Conservation (phyloP, 2,113 vertebrate genomes). For the Drymodes brunneopygia region DNA sequence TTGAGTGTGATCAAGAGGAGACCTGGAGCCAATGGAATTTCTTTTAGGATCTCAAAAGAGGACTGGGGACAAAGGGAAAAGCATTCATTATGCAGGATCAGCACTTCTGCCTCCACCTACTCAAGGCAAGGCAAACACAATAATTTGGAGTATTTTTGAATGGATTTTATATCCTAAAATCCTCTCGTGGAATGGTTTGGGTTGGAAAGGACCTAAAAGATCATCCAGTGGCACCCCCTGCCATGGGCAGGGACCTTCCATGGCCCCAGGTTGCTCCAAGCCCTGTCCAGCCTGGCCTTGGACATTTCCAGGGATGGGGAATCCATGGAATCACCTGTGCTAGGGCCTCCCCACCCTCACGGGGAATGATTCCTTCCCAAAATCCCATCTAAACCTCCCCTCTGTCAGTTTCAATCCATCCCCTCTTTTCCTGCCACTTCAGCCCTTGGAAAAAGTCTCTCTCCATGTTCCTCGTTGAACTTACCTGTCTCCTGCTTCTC, state of each 20-base stretch:
- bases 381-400: not conserved
- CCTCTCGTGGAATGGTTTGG: rapidly evolving
- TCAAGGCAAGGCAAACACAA: not conserved
- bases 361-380: not conserved
- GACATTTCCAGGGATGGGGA: not conserved
- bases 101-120: not conserved
- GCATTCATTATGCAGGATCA: not conserved
- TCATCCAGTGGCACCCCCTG: not conserved
- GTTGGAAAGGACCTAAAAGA: not conserved
- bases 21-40: not conserved
- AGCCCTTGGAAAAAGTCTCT: not conserved
- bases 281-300: no score
- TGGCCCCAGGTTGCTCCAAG: not conserved
- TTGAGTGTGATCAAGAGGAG: not conserved
- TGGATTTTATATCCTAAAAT: not conserved
- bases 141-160: not conserved
- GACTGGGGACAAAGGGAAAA: not conserved
- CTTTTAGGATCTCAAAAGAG: not conserved
- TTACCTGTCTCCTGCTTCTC: not conserved
- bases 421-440: not conserved
- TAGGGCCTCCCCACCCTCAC: not conserved
- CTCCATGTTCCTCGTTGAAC: not conserved
- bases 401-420: not conserved
- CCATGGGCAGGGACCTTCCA: not conserved
- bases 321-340: not conserved